Base-by-base conservation (phyloP, 2,888 invertebrate species). In the Vanessa cardui region DNA sequence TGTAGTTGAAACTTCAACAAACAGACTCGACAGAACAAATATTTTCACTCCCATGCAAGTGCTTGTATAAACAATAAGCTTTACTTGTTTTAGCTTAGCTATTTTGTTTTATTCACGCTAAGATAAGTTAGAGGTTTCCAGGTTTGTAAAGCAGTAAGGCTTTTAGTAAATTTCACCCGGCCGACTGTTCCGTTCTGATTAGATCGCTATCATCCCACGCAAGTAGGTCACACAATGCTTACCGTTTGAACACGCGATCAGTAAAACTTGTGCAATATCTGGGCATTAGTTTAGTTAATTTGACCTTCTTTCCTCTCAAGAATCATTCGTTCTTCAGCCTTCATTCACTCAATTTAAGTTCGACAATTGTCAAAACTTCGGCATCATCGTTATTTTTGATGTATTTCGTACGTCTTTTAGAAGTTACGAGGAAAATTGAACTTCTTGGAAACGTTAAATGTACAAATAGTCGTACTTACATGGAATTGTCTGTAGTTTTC, bases 211-310 rank as follows among this genome's bases (percentile, higher is more conserved):
- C 69, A 69, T 52, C 52, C 62, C 58, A 64, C 64, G 71, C 64
- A 73, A 72, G 67, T 73, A 64, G 72, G 73, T 72, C 72, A 72
- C 72, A 73, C 62, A 69, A 71, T 62, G 72, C 69, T 64, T 72
- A 33, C 71, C 58, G 71, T 68, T 71, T 69, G 62, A 71, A 59
- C 72, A 72, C 71, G 72, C 72, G 73, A 72, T 68, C 60, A 47
- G 66, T 58, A 31, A 59, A 60, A 63, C 58, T 70, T 58, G 64
- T 33, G 60, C 58, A 65, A 58, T 64, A 52, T 62, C 64, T 68
- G 58, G 39, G 16, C 54, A n/a, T 33, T 54, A n/a, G 54, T 15
- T 39, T 56, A 39, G 9, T n/a, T 39, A 39, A 56, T 56, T 39
- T n/a, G 33, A 56, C 56, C 56, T 56, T 39, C 56, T 56, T 18